Percentiles rank a stretch among this genome's conserved stretches.
Evolutionary conservation across 2,888 invertebrate species (phyloP).

Genomic region (Epinotia ramella): DNA sequence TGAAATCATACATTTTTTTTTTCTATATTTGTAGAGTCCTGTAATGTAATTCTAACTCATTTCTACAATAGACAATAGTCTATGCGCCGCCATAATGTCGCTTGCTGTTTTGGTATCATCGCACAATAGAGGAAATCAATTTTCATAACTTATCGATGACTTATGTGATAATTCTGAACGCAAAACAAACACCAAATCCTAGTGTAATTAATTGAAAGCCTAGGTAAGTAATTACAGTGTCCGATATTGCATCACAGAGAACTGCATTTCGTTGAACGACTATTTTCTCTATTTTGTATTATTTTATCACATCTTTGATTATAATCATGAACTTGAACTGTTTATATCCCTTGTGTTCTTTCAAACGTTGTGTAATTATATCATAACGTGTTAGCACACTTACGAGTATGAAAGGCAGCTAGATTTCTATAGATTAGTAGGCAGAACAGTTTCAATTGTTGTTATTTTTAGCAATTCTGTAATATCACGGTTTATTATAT

Average conservation of each 20-base stretch:
- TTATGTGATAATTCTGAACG: constrained; percentile 48
- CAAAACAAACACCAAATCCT: constrained; percentile 33
- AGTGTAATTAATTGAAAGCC: constrained; percentile 42
- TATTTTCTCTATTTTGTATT: constrained; percentile 59
- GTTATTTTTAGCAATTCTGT: constrained; percentile 43
- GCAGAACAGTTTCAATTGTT: constrained; percentile 43
- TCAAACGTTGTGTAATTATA: constrained; percentile 23
- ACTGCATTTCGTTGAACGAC: constrained; percentile 50
- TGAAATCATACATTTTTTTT: background rate
- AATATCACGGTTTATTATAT: constrained; percentile 8
- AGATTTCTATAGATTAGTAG: constrained; percentile 28
- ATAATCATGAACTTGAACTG: constrained; percentile 44
- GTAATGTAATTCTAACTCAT: background rate
- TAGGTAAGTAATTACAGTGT: constrained; percentile 51
- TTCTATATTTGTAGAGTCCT: background rate
- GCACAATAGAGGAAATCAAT: constrained; percentile 73
- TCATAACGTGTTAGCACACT: constrained; percentile 10
- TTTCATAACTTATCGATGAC: constrained; percentile 67
- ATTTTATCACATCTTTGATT: constrained; percentile 52
- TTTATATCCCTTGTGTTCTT: constrained; percentile 21
- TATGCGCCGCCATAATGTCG: constrained; percentile 79
- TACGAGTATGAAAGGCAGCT: constrained; percentile 10
- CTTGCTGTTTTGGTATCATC: constrained; percentile 81
- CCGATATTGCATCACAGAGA: constrained; percentile 46
- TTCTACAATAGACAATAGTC: constrained; percentile 53